Conservation (phyloP, 2,888 invertebrate genomes). For the Alentia gelatinosa region DNA sequence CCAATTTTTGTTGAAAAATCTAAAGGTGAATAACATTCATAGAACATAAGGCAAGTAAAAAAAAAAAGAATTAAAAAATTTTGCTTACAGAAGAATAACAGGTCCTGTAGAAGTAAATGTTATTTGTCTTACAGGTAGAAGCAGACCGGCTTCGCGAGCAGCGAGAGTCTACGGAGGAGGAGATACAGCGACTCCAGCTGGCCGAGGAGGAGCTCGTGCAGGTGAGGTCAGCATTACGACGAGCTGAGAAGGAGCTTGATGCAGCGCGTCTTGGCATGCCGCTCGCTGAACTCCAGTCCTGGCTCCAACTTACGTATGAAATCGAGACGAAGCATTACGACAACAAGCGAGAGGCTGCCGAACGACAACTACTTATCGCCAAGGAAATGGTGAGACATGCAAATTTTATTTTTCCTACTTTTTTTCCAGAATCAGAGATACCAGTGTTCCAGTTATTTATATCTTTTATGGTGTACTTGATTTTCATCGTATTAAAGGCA, state of each 20-base stretch:
- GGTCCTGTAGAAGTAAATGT: too few species aligned
- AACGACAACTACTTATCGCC: constrained; percentile 91
- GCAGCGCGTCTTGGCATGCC: constrained; percentile 81
- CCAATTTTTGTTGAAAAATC: too few species aligned
- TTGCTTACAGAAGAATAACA: too few species aligned
- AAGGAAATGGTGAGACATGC: constrained; percentile 90
- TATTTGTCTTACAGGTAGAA: constrained; percentile 83
- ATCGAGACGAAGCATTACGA: constrained; percentile 93
- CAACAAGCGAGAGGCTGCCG: constrained; percentile 90
- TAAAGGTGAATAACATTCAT: too few species aligned
- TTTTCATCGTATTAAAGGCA: too few species aligned
- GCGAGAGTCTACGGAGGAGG: constrained; percentile 71
- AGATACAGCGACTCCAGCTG: constrained; percentile 69
- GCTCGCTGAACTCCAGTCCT: constrained; percentile 91
- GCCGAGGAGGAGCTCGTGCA: constrained; percentile 57
- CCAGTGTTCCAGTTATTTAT: too few species aligned
- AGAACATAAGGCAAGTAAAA: too few species aligned
- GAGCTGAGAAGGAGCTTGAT: constrained; percentile 94
- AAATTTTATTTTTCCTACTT: too few species aligned
- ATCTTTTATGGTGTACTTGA: too few species aligned
- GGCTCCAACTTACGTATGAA: constrained; percentile 97
- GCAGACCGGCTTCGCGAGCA: constrained; percentile 79
- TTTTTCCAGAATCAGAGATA: too few species aligned
- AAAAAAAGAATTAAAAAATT: too few species aligned
- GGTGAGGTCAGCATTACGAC: constrained; percentile 87